Conservation (phyloP, 2,888 invertebrate genomes). For the Phania funesta region DNA sequence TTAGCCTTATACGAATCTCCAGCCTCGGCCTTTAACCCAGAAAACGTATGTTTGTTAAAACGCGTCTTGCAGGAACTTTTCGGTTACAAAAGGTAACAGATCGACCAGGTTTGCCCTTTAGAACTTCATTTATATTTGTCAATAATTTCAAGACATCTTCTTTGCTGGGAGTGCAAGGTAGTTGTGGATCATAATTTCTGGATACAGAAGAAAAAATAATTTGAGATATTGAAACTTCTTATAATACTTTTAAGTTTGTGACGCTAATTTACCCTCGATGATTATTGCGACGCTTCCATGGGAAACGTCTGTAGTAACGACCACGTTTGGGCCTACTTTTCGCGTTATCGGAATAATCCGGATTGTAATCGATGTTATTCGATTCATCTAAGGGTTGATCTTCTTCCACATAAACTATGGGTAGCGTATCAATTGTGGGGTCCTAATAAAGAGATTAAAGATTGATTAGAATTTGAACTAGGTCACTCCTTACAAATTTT, state of each 20-base stretch:
- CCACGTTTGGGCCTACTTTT: constrained; percentile 81
- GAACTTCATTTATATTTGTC: constrained; percentile 83
- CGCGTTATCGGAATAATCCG: constrained; percentile 61
- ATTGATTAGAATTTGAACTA: background rate
- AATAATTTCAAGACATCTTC: constrained; percentile 84
- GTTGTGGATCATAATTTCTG: constrained; percentile 82
- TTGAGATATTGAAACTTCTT: background rate
- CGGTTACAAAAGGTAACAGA: constrained; percentile 85
- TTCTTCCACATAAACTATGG: constrained; percentile 79
- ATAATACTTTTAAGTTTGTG: too few relatives aligned
- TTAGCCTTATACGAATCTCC: background rate
- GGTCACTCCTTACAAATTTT: background rate
- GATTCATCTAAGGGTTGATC: constrained; percentile 65
- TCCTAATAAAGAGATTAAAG: constrained; percentile 70
- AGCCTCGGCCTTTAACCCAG: constrained; percentile 80
- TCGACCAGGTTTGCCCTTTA: constrained; percentile 82
- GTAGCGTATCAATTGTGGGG: constrained; percentile 77
- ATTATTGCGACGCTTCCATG: constrained; percentile 84
- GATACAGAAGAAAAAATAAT: constrained; percentile 15
- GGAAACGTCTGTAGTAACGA: constrained; percentile 83
- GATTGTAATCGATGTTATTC: constrained; percentile 68
- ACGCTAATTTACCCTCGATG: constrained; percentile 76
- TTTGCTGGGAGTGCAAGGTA: constrained; percentile 84
- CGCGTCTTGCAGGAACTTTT: constrained; percentile 82
- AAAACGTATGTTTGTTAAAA: constrained; percentile 85